These are phyloP conservation scores for Mobula hypostoma DNA, from an alignment of 2,113 vertebrate genomes.

Conservation along the genomic window DNA sequence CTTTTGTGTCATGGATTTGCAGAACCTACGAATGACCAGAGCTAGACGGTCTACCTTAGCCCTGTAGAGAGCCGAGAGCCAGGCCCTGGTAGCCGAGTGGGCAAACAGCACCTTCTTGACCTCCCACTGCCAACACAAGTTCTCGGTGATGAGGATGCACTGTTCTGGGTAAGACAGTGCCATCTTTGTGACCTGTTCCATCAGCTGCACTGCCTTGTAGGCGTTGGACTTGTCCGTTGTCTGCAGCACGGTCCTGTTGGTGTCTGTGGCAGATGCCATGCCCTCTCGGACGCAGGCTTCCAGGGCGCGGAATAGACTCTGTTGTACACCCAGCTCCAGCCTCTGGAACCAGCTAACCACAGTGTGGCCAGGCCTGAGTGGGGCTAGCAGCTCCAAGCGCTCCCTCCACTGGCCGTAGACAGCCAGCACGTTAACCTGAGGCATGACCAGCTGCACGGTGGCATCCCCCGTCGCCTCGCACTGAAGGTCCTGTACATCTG, in stretches of 20 bases:
- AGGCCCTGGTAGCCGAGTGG: constrained; percentile 39
- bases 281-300: constrained; percentile 50
- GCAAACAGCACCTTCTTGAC: constrained; percentile 49
- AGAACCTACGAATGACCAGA: constrained; percentile 40
- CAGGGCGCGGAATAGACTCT: constrained; percentile 50
- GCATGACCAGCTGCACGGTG: too few species aligned
- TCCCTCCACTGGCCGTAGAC: constrained; percentile 58
- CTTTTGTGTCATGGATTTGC: constrained; percentile 34
- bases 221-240: background rate
- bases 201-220: background rate
- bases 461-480: background rate
- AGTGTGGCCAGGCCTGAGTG: constrained; percentile 50
- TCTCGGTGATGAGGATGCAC: constrained; percentile 68
- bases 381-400: constrained; percentile 51
- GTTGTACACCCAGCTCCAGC: constrained; percentile 60
- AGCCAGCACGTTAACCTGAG: constrained; percentile 46
- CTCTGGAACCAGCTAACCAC: constrained; percentile 58
- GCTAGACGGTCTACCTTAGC: constrained; percentile 49
- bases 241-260: background rate
- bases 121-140: constrained; percentile 56
- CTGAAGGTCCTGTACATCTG: constrained; percentile 51
- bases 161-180: constrained; percentile 61
- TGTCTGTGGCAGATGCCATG: constrained; percentile 37
- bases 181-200: background rate
- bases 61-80: constrained; percentile 43